These are phyloP conservation scores for Brienomyrus brachyistius DNA, from an alignment of 2,113 vertebrate genomes.

Conservation along the genomic window DNA sequence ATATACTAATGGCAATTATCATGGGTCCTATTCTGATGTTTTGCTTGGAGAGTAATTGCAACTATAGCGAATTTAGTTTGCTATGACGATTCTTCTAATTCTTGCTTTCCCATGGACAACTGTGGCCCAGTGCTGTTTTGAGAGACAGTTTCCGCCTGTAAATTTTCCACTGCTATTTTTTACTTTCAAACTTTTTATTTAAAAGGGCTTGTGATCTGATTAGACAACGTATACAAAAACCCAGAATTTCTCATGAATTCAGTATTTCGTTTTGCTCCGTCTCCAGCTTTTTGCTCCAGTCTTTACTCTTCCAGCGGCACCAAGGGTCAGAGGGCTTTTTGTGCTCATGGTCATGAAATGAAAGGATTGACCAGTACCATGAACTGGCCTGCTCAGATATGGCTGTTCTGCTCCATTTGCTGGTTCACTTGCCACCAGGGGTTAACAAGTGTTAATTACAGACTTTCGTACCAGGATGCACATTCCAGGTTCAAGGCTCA, in stretches of 20 bases:
- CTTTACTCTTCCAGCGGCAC: not conserved
- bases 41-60: not conserved
- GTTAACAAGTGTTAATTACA: slow-evolving; percentile 30
- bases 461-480: slow-evolving; percentile 38
- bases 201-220: not conserved
- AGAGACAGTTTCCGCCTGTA: not conserved
- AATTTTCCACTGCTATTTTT: slow-evolving; percentile 10
- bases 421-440: slow-evolving; percentile 33
- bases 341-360: slow-evolving; percentile 29
- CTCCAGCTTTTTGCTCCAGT: not conserved
- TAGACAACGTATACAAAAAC: not conserved
- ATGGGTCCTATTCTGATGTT: not conserved
- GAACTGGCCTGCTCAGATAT: slow-evolving; percentile 42
- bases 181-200: not conserved
- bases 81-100: not conserved
- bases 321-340: slow-evolving; percentile 29
- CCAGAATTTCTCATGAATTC: not conserved
- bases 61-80: not conserved
- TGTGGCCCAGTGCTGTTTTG: not conserved
- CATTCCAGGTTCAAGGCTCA: slow-evolving; percentile 41
- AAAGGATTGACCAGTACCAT: slow-evolving; percentile 41
- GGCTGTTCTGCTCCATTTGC: slow-evolving; percentile 27
- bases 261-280: not conserved
- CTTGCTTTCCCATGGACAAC: not conserved
- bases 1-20: slow-evolving; percentile 5